Evolutionary conservation across 2,888 invertebrate species (phyloP).

Genomic region (Netelia melanura): DNA sequence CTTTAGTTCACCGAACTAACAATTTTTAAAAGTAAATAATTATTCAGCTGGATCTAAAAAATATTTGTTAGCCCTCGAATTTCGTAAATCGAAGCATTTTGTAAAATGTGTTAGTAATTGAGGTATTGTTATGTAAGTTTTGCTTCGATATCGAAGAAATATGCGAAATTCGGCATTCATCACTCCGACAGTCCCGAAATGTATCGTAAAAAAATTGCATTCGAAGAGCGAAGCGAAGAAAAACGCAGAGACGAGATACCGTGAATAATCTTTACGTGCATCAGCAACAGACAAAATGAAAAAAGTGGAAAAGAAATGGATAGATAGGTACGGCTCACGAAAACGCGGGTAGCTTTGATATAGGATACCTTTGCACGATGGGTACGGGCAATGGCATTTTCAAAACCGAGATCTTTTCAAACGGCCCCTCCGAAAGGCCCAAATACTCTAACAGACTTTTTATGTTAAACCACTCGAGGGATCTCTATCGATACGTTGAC

Average conservation of each 20-base stretch:
- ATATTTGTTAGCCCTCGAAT: too few species aligned
- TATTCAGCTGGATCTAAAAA: too few species aligned
- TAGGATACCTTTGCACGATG: conserved; percentile 80
- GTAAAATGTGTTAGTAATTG: too few species aligned
- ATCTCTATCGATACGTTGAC: conserved; percentile 72
- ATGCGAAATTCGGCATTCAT: too few species aligned
- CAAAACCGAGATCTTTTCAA: conserved; percentile 74
- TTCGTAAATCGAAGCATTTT: too few species aligned
- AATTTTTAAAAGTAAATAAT: too few species aligned
- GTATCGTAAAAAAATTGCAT: background rate
- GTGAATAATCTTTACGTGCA: conserved; percentile 27
- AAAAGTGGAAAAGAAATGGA: conserved; percentile 1
- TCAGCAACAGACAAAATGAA: background rate
- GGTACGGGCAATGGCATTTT: conserved; percentile 73
- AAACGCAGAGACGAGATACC: background rate
- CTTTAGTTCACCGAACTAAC: too few species aligned
- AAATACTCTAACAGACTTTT: conserved; percentile 76
- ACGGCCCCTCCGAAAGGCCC: conserved; percentile 14
- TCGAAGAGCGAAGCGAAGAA: background rate
- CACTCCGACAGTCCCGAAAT: too few species aligned
- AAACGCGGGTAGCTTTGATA: conserved; percentile 76
- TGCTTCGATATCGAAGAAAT: too few species aligned
- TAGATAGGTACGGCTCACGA: conserved; percentile 29
- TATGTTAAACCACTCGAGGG: conserved; percentile 76
- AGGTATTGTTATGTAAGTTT: too few species aligned